phyloP scores from a whole-genome alignment of 2,797 vertebrate genomes.

The Rhinogobio ventralis region DNA sequence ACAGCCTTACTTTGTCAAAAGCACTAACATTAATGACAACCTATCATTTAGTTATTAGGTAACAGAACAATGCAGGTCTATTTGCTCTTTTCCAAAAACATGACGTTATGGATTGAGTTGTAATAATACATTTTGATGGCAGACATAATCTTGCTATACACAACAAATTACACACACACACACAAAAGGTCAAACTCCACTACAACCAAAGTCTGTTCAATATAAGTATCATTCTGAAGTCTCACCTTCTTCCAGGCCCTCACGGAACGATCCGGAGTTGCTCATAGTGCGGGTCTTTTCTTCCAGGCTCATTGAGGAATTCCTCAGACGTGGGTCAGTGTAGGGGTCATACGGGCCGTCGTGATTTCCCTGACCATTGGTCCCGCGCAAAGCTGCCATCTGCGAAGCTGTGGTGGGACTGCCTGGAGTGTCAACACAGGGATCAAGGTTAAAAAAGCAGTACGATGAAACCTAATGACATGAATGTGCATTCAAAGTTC shows the following conservation, averaged over 20 bases:
- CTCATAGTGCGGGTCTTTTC: constrained; percentile 87
- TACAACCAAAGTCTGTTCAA: not conserved
- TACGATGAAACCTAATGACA: not conserved
- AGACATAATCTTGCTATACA: not conserved
- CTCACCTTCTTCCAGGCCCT: constrained; percentile 88
- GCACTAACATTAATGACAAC: constrained; percentile 25
- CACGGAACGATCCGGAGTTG: constrained; percentile 85
- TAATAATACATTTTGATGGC: not conserved
- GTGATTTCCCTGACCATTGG: constrained; percentile 79
- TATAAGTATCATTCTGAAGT: not conserved
- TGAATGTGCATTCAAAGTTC: constrained; percentile 21
- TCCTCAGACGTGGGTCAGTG: constrained; percentile 81
- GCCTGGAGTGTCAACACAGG: constrained; percentile 66
- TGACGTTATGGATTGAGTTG: not conserved
- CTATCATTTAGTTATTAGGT: constrained; percentile 22
- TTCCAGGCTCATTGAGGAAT: constrained; percentile 86
- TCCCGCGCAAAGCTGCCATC: constrained; percentile 73
- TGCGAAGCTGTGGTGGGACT: constrained; percentile 82
- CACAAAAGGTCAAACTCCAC: not conserved
- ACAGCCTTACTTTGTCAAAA: constrained; percentile 13
- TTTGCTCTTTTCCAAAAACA: constrained; percentile 14
- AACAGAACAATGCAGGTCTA: constrained; percentile 20
- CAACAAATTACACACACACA: not conserved
- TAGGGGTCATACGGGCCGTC: constrained; percentile 81
- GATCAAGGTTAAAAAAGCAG: constrained; percentile 31